phyloP scores from a whole-genome alignment of 2,797 vertebrate species.

The Amazona ochrocephala region DNA sequence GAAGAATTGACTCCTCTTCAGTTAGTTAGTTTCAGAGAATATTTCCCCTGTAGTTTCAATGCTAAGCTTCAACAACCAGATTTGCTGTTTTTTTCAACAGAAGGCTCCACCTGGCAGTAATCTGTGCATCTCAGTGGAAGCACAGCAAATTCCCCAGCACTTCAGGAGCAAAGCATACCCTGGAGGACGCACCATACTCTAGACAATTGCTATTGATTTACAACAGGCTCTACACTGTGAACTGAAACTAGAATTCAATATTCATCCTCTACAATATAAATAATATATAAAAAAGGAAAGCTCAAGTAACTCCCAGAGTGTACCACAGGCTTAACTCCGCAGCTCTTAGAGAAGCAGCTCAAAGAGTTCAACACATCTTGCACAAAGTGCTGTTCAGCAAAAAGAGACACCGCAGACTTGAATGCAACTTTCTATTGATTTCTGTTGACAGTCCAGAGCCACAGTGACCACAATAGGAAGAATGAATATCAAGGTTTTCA shows the following conservation, averaged over 20 bases:
- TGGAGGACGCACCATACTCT: background rate
- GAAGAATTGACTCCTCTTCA: background rate
- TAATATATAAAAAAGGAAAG: background rate
- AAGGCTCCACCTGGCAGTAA: background rate
- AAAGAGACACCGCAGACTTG: background rate
- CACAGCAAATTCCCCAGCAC: background rate
- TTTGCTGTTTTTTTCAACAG: background rate
- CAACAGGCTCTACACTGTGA: background rate
- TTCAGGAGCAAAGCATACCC: background rate
- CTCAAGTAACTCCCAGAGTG: background rate
- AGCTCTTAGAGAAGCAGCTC: background rate
- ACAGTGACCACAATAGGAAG: accelerated
- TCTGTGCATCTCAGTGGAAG: background rate
- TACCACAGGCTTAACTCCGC: background rate
- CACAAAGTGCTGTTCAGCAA: background rate
- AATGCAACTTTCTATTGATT: background rate
- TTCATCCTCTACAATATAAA: background rate
- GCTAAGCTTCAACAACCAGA: background rate
- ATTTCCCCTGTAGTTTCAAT: background rate
- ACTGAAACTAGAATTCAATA: background rate
- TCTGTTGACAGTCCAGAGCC: background rate
- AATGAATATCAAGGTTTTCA: background rate
- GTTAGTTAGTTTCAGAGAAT: background rate
- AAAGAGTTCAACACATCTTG: background rate
- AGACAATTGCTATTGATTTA: background rate